Evolutionary conservation across 2,888 invertebrate genomes (phyloP).

Genomic region (Oeneis ivallda): DNA sequence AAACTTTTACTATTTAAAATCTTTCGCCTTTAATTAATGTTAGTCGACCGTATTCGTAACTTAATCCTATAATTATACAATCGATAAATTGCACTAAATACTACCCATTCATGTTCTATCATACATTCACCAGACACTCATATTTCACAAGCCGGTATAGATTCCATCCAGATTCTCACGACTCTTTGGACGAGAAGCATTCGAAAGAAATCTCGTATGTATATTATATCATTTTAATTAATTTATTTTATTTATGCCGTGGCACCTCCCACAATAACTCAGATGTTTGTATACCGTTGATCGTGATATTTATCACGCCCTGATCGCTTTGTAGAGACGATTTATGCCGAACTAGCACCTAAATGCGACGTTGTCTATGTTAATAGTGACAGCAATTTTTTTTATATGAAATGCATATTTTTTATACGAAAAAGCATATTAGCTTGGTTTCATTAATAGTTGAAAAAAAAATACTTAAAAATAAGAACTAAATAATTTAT

Average conservation of each 20-base stretch:
- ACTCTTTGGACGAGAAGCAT: constrained; percentile 16
- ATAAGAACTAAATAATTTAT: no score
- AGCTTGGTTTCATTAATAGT: no score
- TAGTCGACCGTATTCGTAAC: neutral
- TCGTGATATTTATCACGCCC: constrained; percentile 31
- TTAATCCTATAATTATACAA: neutral
- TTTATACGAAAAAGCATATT: no score
- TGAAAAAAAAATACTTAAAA: no score
- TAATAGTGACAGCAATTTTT: neutral
- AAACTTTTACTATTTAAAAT: neutral
- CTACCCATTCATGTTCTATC: neutral
- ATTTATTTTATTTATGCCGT: constrained; percentile 34
- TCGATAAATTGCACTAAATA: neutral
- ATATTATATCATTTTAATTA: constrained; percentile 32
- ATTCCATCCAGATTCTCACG: constrained; percentile 26
- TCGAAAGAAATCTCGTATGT: constrained; percentile 25
- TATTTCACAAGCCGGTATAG: constrained; percentile 13
- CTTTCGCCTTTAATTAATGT: neutral
- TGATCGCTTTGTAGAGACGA: constrained; percentile 9
- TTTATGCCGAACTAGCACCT: neutral
- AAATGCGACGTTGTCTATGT: neutral
- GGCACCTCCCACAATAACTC: constrained; percentile 33
- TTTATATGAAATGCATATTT: no score
- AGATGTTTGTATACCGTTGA: constrained; percentile 34
- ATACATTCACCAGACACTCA: neutral